Evolutionary conservation across 2,888 invertebrate species (phyloP), one percentile per base, ranked within the genome.

Genomic region (Sycophila texana): DNA sequence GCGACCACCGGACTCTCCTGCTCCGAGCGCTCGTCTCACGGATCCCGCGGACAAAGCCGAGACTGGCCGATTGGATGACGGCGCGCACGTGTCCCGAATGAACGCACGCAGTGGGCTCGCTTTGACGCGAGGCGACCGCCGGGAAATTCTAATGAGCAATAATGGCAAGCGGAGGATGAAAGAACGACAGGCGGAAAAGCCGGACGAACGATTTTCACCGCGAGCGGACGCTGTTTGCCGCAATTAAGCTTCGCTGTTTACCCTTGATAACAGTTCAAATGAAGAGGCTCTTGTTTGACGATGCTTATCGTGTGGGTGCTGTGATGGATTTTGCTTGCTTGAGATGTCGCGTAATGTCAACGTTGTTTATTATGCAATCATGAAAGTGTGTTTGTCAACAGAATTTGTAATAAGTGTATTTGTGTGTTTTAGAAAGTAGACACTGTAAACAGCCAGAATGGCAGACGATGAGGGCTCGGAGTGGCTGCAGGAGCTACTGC

Each of bases 401-500:
- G 18, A 63, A 39, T 4, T 26, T 26, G 26, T 26, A 26, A 26
- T 26, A 26, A 13, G 1, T 14, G 26, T 14, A 16, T 26, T 63
- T 49, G 49, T 60, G 47, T 67, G 12, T 53, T 74, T 58, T 30
- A 74, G 74, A 77, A 16, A 22, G 53, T 60, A 68, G 68, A 49
- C 68, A n/a, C 53, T 4, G 51, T 53, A 2, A 73, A 39, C 39
- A 16, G 7, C 18, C 18, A 55, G 39, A 77, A 91, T 91, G 91
- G 89, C 90, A 39, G 92, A 92, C 61, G 91, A 91, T 65, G 92
- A 93, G 79, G 93, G 94, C 55, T 94, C 95, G 18, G 96, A 96
- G 89, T 96, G 96, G 95, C 92, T 99, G 79, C 95, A 95, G 87
- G 96, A 97, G 85, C 92, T 99, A 78, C 91, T 99, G 84, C 94